phyloP scores from a whole-genome alignment of 2,888 invertebrate species.

The Drosophila neonasuta region DNA sequence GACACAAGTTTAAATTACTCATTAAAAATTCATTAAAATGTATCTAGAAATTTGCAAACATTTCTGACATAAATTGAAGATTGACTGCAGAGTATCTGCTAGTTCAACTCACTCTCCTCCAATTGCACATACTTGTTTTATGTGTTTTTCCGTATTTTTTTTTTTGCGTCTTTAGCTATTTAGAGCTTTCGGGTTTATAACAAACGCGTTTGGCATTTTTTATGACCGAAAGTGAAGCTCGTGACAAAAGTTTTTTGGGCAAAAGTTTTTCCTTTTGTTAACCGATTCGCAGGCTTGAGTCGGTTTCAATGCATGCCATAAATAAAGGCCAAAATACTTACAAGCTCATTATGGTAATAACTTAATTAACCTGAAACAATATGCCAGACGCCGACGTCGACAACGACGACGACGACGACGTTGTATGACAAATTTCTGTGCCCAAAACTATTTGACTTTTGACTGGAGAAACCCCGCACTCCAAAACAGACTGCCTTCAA shows the following conservation, averaged over 20 bases:
- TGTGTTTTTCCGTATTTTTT: constrained; percentile 19
- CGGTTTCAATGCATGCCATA: constrained; percentile 63
- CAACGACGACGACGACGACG: constrained; percentile 40
- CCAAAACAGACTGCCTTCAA: not conserved
- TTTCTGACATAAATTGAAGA: too few species aligned
- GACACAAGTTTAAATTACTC: not conserved
- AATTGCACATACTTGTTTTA: constrained; percentile 16
- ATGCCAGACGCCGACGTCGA: constrained; percentile 49
- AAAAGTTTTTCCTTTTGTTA: constrained; percentile 50
- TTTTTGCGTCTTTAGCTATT: constrained; percentile 11
- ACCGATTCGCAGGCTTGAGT: constrained; percentile 24
- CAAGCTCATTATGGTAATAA: constrained; percentile 78
- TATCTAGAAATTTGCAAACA: too few species aligned
- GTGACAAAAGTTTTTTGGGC: constrained; percentile 42
- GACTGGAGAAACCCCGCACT: constrained; percentile 51
- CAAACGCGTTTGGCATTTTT: constrained; percentile 55
- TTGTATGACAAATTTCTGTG: constrained; percentile 79
- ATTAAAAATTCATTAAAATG: not conserved
- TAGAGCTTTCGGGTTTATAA: constrained; percentile 54
- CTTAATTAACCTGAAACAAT: constrained; percentile 78
- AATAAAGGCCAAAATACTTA: constrained; percentile 70
- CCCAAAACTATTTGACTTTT: constrained; percentile 80
- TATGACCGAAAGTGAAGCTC: constrained; percentile 38
- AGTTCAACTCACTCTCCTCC: not conserved
- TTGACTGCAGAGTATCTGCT: not conserved